Conservation (phyloP, 1,140 invertebrate genomes). For the Teleopsis dalmanni region DNA sequence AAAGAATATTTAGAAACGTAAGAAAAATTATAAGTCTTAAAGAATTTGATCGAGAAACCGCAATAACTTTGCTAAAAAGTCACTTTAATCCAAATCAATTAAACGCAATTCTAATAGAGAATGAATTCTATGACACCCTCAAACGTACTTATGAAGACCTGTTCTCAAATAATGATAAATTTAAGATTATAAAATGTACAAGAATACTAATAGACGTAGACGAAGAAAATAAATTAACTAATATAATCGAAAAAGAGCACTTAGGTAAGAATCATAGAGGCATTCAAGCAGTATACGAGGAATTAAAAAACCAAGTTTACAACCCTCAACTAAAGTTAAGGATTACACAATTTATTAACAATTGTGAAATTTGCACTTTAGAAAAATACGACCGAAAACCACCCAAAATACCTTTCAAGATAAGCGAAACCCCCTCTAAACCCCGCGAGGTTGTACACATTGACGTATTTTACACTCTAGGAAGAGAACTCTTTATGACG, state of each 20-base stretch:
- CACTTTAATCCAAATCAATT: no score
- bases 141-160: no score
- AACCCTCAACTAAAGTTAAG: conserved; percentile 1
- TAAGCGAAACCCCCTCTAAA: conserved; percentile 5
- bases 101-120: no score
- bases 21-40: no score
- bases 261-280: conserved; percentile 12
- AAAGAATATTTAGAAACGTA: no score
- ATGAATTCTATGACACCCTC: no score
- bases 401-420: conserved; percentile 2
- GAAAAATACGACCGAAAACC: conserved; percentile 8
- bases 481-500: no score
- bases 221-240: neutral
- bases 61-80: no score
- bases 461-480: conserved; percentile 3
- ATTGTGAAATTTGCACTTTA: conserved; percentile 7
- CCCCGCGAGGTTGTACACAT: conserved; percentile 7
- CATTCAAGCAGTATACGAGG: conserved; percentile 3
- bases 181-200: no score
- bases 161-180: no score
- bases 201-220: neutral
- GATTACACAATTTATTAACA: conserved; percentile 8
- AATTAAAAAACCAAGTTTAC: no score
- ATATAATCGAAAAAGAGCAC: conserved; percentile 4
- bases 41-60: no score